These are phyloP conservation scores for Tigriopus californicus DNA, from an alignment of 2,888 invertebrate genomes.

Conservation along the genomic window DNA sequence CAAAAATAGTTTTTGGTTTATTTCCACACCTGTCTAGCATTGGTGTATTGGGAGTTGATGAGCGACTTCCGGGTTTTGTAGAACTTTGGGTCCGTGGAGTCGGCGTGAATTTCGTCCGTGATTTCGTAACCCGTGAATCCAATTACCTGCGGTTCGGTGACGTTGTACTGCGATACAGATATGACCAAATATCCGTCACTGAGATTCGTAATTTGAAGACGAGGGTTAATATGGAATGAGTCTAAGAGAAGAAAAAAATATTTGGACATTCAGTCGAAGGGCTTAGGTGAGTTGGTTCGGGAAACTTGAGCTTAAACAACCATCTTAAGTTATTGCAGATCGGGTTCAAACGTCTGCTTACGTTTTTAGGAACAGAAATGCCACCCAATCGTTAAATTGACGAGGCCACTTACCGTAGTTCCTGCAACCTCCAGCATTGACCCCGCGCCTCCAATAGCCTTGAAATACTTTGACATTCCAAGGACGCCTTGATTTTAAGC, in stretches of 20 bases:
- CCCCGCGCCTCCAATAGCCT: conserved; percentile 66
- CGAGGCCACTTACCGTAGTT: conserved; percentile 37
- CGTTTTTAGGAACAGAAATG: not conserved
- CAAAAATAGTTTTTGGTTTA: not conserved
- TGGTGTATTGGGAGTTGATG: conserved; percentile 75
- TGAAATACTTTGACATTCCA: conserved; percentile 77
- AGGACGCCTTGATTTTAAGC: conserved; percentile 51
- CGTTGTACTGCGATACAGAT: conserved; percentile 69
- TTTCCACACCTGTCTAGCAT: conserved; percentile 34
- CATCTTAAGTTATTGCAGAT: too few species aligned
- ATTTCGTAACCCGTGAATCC: conserved; percentile 66
- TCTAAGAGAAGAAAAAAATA: conserved; percentile 33
- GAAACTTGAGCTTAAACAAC: too few species aligned
- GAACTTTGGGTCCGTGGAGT: conserved; percentile 56
- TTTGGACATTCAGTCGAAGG: not conserved
- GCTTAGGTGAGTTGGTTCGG: not conserved
- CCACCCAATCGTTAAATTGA: not conserved
- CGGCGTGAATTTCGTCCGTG: conserved; percentile 38
- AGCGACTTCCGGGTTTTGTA: conserved; percentile 69
- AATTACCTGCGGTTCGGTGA: conserved; percentile 72
- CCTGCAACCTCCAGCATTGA: conserved; percentile 71
- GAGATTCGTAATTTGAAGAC: conserved; percentile 54
- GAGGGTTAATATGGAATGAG: conserved; percentile 82
- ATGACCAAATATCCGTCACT: conserved; percentile 66
- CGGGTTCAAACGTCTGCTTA: not conserved